Evolutionary conservation across 2,888 invertebrate genomes (phyloP).

Genomic region (Ischnura elegans): DNA sequence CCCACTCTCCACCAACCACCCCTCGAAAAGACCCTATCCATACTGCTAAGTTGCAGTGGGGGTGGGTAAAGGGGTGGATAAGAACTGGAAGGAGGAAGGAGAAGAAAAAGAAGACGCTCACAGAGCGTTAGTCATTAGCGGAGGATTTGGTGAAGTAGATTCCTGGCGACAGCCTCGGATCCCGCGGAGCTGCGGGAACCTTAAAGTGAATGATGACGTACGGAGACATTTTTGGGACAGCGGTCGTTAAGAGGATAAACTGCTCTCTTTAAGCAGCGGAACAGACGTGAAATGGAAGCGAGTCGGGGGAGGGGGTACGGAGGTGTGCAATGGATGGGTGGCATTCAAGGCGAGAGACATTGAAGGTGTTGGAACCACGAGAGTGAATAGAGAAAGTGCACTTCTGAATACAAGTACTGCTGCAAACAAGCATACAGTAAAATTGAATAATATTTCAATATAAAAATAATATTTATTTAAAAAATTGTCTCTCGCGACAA

Average conservation of each 20-base stretch:
- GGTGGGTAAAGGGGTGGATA: neutral
- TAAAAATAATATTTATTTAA: too few species aligned
- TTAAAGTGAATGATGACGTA: conserved; percentile 53
- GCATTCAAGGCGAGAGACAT: neutral
- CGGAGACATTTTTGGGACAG: conserved; percentile 57
- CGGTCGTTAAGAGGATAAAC: conserved; percentile 64
- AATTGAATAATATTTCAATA: too few species aligned
- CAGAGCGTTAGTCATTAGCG: conserved; percentile 57
- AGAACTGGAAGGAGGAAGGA: neutral
- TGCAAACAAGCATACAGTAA: too few species aligned
- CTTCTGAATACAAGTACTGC: too few species aligned
- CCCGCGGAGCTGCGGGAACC: conserved; percentile 30
- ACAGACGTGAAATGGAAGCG: conserved; percentile 32
- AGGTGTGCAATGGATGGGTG: neutral
- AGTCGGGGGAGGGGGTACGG: neutral
- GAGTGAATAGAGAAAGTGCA: too few species aligned
- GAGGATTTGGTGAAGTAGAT: conserved; percentile 45
- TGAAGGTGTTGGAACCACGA: too few species aligned
- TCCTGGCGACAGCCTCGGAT: conserved; percentile 59
- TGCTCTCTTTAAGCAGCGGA: conserved; percentile 41
- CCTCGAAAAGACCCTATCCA: neutral
- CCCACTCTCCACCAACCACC: neutral
- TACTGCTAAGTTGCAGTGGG: neutral
- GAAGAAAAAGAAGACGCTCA: neutral
- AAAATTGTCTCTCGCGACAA: too few species aligned